Evolutionary conservation across 1,140 invertebrate species (phyloP), one percentile per base, ranked within the genome.

Genomic region (Brachionus koreanus): DNA sequence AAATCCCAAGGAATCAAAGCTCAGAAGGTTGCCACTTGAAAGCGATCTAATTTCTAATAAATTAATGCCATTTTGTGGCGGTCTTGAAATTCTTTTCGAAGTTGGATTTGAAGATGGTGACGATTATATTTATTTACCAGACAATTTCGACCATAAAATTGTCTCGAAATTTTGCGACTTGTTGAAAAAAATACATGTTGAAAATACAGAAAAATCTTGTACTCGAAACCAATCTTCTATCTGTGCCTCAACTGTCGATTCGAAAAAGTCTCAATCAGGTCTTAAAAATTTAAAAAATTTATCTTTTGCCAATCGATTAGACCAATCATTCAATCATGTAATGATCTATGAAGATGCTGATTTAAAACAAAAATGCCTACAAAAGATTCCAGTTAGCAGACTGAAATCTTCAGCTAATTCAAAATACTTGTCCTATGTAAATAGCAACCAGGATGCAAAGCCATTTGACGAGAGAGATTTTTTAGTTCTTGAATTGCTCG

Each of bases 401-500:
- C 83, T 89, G n/a, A 29, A 85, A 63, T 39, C 83, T 65, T 77
- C 85, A 81, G 87, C 86, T 76, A 79, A 85, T 42, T 7, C 39
- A 75, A 63, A 67, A 72, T 67, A 63, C 63, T 2, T 52, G 29
- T 49, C 83, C 57, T 77, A 65, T 46, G 52, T 25, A 61, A 74
- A 19, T 61, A 63, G 9, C 12, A 39, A 35, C 12, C 52, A 84
- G 25, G 52, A 79, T 63, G 39, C 33, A 5, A 39, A 12, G 65
- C 57, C 69, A 35, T 83, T 84, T n/a, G 85, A 85, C 79, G n/a
- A 92, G 67, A 90, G 92, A 83, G 94, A 96, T 88, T 90, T 93
- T 10, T 85, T 96, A 0, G 86, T 98, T 0, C 85, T 93, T 6
- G 93, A 95, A 87, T 86, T 98, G 35, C 84, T 96, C 10, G 88